A percentile compares a stretch with the other conserved stretches of the same genome.
Conservation (phyloP, 2,888 invertebrate species). For the Acronicta alni region DNA sequence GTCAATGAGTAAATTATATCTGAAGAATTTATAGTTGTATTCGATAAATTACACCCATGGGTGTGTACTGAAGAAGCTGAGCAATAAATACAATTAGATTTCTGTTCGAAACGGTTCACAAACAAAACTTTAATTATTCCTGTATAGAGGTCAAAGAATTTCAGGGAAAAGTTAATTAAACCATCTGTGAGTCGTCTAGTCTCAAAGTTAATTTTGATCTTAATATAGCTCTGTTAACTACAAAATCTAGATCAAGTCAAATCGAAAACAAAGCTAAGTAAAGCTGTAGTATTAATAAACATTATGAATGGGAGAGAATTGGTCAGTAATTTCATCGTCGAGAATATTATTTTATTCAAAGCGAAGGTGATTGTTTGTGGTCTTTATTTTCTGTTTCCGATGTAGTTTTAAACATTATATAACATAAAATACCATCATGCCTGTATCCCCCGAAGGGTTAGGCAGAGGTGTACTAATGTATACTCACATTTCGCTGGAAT, state of each 20-base stretch:
- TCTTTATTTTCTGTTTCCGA: too few species aligned
- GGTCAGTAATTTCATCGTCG: background rate
- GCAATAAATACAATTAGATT: slow-evolving; percentile 24
- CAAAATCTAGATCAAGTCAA: slow-evolving; percentile 14
- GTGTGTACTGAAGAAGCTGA: slow-evolving; percentile 14
- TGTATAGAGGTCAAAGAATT: slow-evolving; percentile 43
- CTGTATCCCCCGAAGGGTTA: too few species aligned
- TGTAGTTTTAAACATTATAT: too few species aligned
- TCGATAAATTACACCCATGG: slow-evolving; percentile 25
- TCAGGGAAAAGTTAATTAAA: slow-evolving; percentile 48
- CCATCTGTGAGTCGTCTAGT: slow-evolving; percentile 30
- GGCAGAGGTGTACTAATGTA: too few species aligned
- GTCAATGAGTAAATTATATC: slow-evolving; percentile 19
- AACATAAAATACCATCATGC: too few species aligned
- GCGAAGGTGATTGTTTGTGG: too few species aligned
- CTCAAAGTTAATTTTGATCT: slow-evolving; percentile 39
- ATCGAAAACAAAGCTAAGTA: slow-evolving; percentile 8
- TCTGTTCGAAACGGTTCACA: slow-evolving; percentile 38
- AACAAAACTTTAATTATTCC: slow-evolving; percentile 50
- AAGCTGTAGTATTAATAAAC: slow-evolving; percentile 2
- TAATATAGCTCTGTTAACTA: slow-evolving; percentile 20
- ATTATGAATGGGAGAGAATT: background rate
- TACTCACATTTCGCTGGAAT: too few species aligned
- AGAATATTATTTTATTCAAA: too few species aligned
- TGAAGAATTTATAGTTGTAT: slow-evolving; percentile 19